Conservation (phyloP, 2,888 invertebrate species). For the Lasioglossum zephyrum region DNA sequence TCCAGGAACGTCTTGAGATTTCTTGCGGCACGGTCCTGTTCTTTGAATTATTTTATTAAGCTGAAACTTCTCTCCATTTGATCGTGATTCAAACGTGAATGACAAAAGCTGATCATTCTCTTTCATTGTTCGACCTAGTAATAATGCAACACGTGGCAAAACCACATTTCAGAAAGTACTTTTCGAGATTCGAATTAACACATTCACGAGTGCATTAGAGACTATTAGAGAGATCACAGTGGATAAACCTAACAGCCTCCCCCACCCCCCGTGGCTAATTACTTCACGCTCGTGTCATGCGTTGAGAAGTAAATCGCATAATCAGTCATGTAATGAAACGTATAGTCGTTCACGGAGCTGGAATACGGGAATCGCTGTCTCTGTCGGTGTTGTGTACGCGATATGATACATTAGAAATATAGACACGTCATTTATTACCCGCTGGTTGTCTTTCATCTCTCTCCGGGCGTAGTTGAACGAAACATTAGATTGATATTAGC, state of each 20-base stretch:
- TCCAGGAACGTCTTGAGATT: too few species aligned
- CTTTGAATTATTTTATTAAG: too few species aligned
- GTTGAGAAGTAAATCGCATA: slow-evolving; percentile 31
- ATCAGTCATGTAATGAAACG: slow-evolving; percentile 37
- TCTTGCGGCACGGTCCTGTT: too few species aligned
- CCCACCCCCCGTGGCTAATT: slow-evolving; percentile 17
- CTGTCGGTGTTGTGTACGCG: slow-evolving; percentile 17
- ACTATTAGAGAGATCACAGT: slow-evolving; percentile 6
- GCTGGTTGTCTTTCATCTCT: slow-evolving; percentile 42
- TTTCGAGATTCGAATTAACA: neutral
- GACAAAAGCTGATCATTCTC: neutral
- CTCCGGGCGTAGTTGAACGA: slow-evolving; percentile 34
- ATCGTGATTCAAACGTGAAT: neutral
- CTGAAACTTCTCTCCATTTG: neutral
- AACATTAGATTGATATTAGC: slow-evolving; percentile 36
- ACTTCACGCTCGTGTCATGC: slow-evolving; percentile 22
- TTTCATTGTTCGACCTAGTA: neutral
- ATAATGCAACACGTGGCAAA: neutral
- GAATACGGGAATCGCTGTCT: slow-evolving; percentile 18
- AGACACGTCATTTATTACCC: slow-evolving; percentile 48
- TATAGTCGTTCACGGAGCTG: slow-evolving; percentile 32
- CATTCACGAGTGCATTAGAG: neutral
- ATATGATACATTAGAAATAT: slow-evolving; percentile 52
- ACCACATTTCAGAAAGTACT: neutral
- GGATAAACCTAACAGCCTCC: neutral